Evolutionary conservation across 37 sponge, comb jelly and placozoan species (phyloP).

Genomic region (Petrosia ficiformis): DNA sequence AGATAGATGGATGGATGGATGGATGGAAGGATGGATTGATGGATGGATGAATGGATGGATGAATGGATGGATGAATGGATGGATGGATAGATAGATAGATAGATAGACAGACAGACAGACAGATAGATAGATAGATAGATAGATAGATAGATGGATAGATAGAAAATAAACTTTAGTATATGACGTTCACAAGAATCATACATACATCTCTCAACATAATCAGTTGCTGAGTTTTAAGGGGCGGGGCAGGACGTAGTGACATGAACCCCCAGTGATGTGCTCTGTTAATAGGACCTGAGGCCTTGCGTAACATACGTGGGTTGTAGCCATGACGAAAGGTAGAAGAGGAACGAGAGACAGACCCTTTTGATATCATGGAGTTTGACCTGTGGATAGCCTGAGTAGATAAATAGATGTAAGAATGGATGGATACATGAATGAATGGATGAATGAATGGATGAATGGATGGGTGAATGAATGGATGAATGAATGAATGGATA

Average conservation of each 20-base stretch:
- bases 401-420: neutral
- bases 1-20: too few species aligned
- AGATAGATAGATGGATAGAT: too few species aligned
- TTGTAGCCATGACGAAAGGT: neutral
- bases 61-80: too few species aligned
- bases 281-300: conserved; percentile 46
- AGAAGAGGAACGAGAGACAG: neutral
- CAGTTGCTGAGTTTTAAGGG: conserved; percentile 63
- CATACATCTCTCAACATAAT: conserved; percentile 67
- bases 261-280: conserved; percentile 89
- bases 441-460: too few species aligned
- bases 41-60: too few species aligned
- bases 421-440: too few species aligned
- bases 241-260: conserved; percentile 66
- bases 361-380: neutral
- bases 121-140: too few species aligned
- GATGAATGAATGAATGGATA: neutral
- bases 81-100: too few species aligned
- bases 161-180: neutral
- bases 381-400: neutral
- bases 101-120: too few species aligned
- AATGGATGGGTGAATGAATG: too few species aligned
- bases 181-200: neutral
- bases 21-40: too few species aligned
- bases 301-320: conserved; percentile 24